Base-by-base conservation (phyloP, 2,113 vertebrate species). In the Theropithecus gelada region DNA sequence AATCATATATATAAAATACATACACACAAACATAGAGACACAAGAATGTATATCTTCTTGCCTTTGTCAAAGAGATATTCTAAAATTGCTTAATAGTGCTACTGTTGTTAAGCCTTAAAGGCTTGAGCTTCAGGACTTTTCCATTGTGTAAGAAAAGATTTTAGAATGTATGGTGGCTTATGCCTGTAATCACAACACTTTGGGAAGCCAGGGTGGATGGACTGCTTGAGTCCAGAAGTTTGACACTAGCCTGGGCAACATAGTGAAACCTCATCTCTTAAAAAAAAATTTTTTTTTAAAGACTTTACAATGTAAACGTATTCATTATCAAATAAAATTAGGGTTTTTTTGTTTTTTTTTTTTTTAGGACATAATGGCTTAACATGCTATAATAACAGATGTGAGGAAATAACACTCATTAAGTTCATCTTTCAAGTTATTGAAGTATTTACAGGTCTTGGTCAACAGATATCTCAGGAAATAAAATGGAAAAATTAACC, bases 361-460 rank as follows among this genome's bases (percentile, higher is more conserved):
- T 84, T 93, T 57, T 92, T 57, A 90, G 32, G 57, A 55, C 61
- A 0, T 72, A 84, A 55, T 94, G 40, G 5, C 91, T 97, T 88
- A 90, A 75, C 2, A 48, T 93, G 27, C 23, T 93, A 2, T 90
- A 55, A n/a, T 13, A 75, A 76, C 14, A 89, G 32, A 87, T 4
- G 30, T 94, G 38, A 94, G 72, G 10, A 94, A 97, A 75, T 86
- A 96, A 93, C 38, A 30, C 5, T 96, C 57, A 81, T 85, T 93
- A 57, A 94, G 75, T 94, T 96, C 22, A 43, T 90, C 94, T 96
- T 97, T 95, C 75, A 98, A 80, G 66, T 82, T 94, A 90, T 2
- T 68, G 10, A 92, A 75, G 4, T 90, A 50, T 57, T 78, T 81
- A 32, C 7, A 84, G 20, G 48, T 94, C 79, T 89, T 95, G 55